A percentile compares a stretch with the other conserved stretches of the same genome.
phyloP scores from a whole-genome alignment of 2,888 invertebrate species.

The Monopis laevigella region DNA sequence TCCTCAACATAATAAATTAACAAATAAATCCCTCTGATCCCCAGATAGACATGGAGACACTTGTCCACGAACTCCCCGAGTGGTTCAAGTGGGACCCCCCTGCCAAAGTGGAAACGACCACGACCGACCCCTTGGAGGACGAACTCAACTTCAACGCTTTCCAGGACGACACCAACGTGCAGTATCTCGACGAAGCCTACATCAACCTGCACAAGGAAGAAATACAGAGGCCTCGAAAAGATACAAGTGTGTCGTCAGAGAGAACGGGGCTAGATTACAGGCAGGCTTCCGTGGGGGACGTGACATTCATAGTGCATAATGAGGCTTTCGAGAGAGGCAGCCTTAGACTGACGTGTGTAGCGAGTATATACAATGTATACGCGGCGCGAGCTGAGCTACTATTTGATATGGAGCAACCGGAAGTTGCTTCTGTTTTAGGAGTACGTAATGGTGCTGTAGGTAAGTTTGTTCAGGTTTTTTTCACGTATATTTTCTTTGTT shows the following conservation, averaged over 20 bases:
- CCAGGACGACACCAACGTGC: slow-evolving; percentile 52
- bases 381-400: slow-evolving; percentile 69
- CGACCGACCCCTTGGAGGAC: slow-evolving; percentile 42
- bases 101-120: slow-evolving; percentile 47
- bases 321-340: slow-evolving; percentile 73
- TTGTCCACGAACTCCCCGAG: slow-evolving; percentile 44
- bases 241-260: slow-evolving; percentile 33
- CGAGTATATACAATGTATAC: slow-evolving; percentile 74
- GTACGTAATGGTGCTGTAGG: slow-evolving; percentile 71
- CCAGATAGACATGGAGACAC: slow-evolving; percentile 56
- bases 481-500: too few species aligned
- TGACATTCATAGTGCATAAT: slow-evolving; percentile 70
- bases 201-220: slow-evolving; percentile 57
- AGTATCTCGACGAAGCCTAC: slow-evolving; percentile 56
- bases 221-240: slow-evolving; percentile 50
- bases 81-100: slow-evolving; percentile 62
- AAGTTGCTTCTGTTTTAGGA: slow-evolving; percentile 78
- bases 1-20: background rate
- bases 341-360: slow-evolving; percentile 72
- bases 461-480: too few species aligned
- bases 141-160: slow-evolving; percentile 51
- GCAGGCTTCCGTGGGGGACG: slow-evolving; percentile 48
- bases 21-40: slow-evolving; percentile 18
- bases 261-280: slow-evolving; percentile 51
- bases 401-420: slow-evolving; percentile 78